phyloP scores from a whole-genome alignment of 2,113 vertebrate species.

The Emydocephalus ijimae region DNA sequence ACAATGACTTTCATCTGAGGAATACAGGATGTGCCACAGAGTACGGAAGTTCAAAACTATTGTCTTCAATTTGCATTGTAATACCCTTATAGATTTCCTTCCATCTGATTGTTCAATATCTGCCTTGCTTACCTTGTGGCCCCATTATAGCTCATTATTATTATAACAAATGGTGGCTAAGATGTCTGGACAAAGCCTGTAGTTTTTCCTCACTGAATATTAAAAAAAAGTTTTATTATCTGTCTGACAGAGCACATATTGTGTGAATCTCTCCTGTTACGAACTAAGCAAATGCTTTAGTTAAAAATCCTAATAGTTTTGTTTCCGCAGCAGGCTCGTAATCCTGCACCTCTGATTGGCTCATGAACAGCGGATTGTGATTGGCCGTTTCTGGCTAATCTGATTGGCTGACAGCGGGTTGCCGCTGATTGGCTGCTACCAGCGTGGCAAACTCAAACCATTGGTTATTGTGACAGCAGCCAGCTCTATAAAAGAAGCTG shows the following conservation, averaged over 20 bases:
- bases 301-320: too few species aligned
- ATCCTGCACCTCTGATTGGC: too few species aligned
- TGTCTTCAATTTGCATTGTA: not conserved
- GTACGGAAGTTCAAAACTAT: not conserved
- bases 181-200: not conserved
- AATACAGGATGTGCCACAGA: not conserved
- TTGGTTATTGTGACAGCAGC: too few species aligned
- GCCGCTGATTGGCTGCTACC: too few species aligned
- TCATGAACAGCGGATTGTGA: too few species aligned
- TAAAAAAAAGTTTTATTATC: not conserved
- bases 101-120: not conserved
- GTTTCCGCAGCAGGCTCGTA: too few species aligned
- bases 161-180: not conserved
- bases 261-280: not conserved
- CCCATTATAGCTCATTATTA: not conserved
- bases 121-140: not conserved
- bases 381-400: too few species aligned
- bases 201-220: not conserved
- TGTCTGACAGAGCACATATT: not conserved
- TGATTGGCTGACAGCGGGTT: too few species aligned
- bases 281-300: too few species aligned
- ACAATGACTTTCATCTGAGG: constrained; percentile 3
- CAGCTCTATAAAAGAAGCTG: too few species aligned
- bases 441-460: too few species aligned
- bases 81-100: not conserved